Conservation (phyloP, 2,113 vertebrate species). For the Poicephalus gulielmi region DNA sequence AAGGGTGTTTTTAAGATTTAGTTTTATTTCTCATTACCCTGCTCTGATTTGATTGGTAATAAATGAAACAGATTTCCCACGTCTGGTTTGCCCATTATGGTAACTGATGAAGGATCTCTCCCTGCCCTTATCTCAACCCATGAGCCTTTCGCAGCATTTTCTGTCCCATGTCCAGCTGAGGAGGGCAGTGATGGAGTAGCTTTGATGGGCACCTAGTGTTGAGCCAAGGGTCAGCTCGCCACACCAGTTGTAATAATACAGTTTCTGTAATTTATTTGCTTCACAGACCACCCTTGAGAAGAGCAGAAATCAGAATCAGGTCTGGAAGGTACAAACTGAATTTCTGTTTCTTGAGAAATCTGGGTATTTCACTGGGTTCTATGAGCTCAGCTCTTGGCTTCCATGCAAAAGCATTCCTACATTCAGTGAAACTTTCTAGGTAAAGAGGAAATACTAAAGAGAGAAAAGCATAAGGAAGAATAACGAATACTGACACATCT, state of each 20-base stretch:
- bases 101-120: not conserved
- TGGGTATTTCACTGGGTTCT: not conserved
- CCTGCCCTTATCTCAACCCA: not conserved
- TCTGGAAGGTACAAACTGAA: not conserved
- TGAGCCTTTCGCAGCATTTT: not conserved
- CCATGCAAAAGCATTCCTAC: not conserved
- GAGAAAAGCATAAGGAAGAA: not conserved
- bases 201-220: not conserved
- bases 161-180: not conserved
- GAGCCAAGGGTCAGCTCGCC: not conserved
- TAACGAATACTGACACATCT: not conserved
- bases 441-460: not conserved
- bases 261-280: not conserved
- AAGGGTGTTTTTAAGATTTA: not conserved
- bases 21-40: not conserved
- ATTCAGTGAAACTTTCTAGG: not conserved
- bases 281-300: not conserved
- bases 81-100: not conserved
- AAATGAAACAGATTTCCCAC: not conserved
- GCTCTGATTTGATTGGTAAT: not conserved
- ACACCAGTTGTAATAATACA: not conserved
- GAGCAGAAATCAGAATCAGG: not conserved
- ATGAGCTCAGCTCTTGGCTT: not conserved
- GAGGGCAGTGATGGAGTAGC: not conserved
- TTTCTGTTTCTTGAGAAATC: not conserved